Evolutionary conservation across 2,113 vertebrate genomes (phyloP).

Genomic region (Neofelis nebulosa): DNA sequence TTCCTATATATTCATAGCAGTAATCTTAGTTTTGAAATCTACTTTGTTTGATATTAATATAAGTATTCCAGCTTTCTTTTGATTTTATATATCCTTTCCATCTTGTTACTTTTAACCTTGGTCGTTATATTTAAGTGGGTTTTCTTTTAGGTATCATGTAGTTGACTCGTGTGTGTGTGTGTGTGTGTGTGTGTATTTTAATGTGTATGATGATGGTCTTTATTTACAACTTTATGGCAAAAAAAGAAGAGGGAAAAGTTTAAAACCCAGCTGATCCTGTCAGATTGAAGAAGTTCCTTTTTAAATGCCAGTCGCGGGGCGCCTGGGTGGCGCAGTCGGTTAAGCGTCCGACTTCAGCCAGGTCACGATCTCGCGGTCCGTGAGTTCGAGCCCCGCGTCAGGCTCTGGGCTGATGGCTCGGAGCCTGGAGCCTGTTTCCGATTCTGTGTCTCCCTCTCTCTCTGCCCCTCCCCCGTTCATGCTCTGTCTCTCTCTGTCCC

Average conservation of each 20-base stretch:
- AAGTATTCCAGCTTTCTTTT: neutral
- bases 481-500: no score
- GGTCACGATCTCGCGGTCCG: no score
- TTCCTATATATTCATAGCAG: neutral
- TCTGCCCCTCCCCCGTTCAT: no score
- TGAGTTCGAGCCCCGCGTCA: no score
- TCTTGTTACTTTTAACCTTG: neutral
- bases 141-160: neutral
- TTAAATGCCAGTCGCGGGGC: constrained; percentile 64
- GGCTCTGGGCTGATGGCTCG: no score
- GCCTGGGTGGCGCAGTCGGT: no score
- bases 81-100: neutral
- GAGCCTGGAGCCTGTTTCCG: no score
- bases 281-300: constrained; percentile 59
- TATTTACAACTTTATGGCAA: constrained; percentile 86
- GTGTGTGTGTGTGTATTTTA: constrained; percentile 51
- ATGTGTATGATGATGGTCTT: constrained; percentile 77
- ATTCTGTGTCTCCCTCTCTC: no score
- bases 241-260: constrained; percentile 74
- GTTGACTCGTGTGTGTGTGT: neutral
- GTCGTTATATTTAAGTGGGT: neutral
- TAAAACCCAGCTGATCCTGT: constrained; percentile 69
- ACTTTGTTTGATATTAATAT: neutral
- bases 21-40: neutral
- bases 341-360: no score